Conservation (phyloP, 2,113 vertebrate genomes). For the Oryzias melastigma region DNA sequence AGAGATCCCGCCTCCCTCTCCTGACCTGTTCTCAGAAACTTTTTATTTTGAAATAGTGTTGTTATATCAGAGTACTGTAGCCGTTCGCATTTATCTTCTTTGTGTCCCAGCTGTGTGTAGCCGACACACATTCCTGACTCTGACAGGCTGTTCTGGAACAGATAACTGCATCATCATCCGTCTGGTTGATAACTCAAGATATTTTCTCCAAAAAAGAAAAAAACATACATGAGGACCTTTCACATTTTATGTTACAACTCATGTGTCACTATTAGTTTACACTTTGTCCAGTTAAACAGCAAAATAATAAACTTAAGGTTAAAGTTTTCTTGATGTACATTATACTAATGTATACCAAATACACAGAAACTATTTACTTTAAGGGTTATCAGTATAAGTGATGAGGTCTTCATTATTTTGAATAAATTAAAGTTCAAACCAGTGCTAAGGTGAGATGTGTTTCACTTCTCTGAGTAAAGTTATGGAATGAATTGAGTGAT, state of each 20-base stretch:
- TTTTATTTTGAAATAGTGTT: too few species aligned
- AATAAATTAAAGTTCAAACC: not conserved
- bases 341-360: too few species aligned
- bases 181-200: slow-evolving; percentile 51
- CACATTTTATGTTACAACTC: not conserved
- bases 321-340: too few species aligned
- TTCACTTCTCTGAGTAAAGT: too few species aligned
- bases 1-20: not conserved
- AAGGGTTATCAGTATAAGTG: too few species aligned
- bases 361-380: too few species aligned
- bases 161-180: slow-evolving; percentile 57
- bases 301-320: too few species aligned
- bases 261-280: not conserved
- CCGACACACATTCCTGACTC: slow-evolving; percentile 54
- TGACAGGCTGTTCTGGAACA: slow-evolving; percentile 64
- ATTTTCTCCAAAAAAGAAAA: slow-evolving; percentile 2
- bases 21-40: too few species aligned
- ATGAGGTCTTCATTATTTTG: too few species aligned
- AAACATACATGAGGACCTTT: slow-evolving; percentile 1
- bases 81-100: slow-evolving; percentile 15
- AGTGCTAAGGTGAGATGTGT: not conserved
- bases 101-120: slow-evolving; percentile 16
- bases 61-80: slow-evolving; percentile 6
- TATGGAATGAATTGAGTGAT: too few species aligned
- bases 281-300: not conserved